Base-by-base conservation (phyloP, 2,797 vertebrate species). In the Crenuchus spilurus region DNA sequence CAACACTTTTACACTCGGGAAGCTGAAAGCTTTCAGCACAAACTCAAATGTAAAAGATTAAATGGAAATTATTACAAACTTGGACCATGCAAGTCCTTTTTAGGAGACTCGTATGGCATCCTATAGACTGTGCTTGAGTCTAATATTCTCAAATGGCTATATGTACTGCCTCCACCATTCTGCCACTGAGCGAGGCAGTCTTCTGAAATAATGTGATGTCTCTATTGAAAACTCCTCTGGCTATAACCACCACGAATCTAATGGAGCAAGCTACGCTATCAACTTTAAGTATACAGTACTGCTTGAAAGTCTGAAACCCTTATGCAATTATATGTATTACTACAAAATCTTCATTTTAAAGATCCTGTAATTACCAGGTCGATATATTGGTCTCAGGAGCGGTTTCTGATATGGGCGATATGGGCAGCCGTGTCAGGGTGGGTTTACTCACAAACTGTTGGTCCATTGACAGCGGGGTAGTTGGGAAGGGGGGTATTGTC, bases 211-310 rank as follows among this genome's bases (percentile, higher is more conserved):
- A 54, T 60, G 39, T 30, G 52, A 22, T 20, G 22, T 49, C 41
- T 11, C 8, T 55, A 55, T 14, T 37, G 9, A 65, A 16, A 65
- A 55, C 49, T 61, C 26, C 16, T 69, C 41, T 35, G 51, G 46
- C 48, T 54, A 57, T 14, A 71, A 71, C 14, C 4, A 26, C 44
- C 52, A 71, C 61, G 51, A 64, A 37, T 42, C 30, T 58, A 65
- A 72, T 41, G 44, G 22, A 76, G 46, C 44, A 51, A 65, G 42
- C 35, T 11, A n/a, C n/a, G n/a, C n/a, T n/a, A n/a, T n/a, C n/a
- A n/a, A n/a, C n/a, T n/a, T n/a, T n/a, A n/a, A n/a, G n/a, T n/a
- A n/a, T n/a, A n/a, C n/a, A n/a, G n/a, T n/a, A n/a, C n/a, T 28
- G 58, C 35, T 42, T 41, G 7, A 54, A 14, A 61, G 8, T n/a